Conservation (phyloP, 2,797 vertebrate genomes). For the Protonibea diacanthus region DNA sequence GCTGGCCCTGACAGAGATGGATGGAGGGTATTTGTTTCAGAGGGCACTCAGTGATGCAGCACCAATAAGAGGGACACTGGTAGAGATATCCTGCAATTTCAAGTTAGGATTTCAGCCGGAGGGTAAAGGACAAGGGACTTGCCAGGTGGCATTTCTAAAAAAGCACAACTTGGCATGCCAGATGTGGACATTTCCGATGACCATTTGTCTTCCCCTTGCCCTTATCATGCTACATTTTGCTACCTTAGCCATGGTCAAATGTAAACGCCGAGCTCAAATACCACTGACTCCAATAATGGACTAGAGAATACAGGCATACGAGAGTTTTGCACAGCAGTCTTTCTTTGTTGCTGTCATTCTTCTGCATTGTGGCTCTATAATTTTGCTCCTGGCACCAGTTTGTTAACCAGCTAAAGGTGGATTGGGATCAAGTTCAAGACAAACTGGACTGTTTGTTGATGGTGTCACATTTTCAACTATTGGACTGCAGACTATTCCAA, state of each 20-base stretch:
- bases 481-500: not conserved
- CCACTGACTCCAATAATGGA: slow-evolving; percentile 9
- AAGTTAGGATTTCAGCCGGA: not conserved
- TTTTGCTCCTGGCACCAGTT: not conserved
- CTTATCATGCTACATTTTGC: slow-evolving; percentile 5
- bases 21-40: slow-evolving; percentile 51
- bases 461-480: not conserved
- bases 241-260: not conserved
- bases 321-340: not conserved
- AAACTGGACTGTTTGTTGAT: not conserved
- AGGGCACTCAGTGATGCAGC: slow-evolving; percentile 35
- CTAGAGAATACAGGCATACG: not conserved
- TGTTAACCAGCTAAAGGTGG: not conserved
- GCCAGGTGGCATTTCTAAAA: slow-evolving; percentile 18
- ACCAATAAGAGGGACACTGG: not conserved
- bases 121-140: slow-evolving; percentile 2
- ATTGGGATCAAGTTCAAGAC: slow-evolving; percentile 3
- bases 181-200: not conserved
- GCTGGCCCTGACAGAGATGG: slow-evolving; percentile 56
- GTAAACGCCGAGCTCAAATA: slow-evolving; percentile 1
- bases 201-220: slow-evolving; percentile 14
- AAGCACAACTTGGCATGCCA: slow-evolving; percentile 1
- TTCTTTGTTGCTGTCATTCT: not conserved
- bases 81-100: slow-evolving; percentile 23
- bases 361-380: not conserved